Conservation (phyloP, 2,113 vertebrate species). For the Oncorhynchus tshawytscha region DNA sequence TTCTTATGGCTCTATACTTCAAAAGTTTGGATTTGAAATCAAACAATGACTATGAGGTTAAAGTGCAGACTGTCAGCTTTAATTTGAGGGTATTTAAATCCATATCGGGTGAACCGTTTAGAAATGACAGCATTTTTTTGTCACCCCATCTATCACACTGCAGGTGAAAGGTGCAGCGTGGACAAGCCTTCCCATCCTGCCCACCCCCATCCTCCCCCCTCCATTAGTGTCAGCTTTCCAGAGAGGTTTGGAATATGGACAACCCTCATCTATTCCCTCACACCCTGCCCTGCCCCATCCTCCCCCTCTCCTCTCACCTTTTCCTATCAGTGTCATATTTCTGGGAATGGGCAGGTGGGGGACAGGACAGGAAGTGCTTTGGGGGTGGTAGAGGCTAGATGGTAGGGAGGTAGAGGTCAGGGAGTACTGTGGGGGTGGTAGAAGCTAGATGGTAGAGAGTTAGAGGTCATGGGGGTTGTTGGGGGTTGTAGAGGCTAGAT, state of each 20-base stretch:
- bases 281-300: not conserved
- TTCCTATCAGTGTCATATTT: not conserved
- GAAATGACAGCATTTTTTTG: conserved; percentile 5
- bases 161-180: conserved; percentile 1
- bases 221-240: too few relatives aligned
- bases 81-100: too few relatives aligned
- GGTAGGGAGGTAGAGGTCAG: not conserved
- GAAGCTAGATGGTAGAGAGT: too few relatives aligned
- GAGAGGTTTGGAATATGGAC: not conserved
- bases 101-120: too few relatives aligned
- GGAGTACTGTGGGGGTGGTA: not conserved
- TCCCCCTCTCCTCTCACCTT: not conserved
- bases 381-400: not conserved
- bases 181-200: too few relatives aligned
- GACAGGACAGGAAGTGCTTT: not conserved
- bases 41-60: too few relatives aligned
- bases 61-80: too few relatives aligned
- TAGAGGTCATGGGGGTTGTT: too few relatives aligned
- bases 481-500: too few relatives aligned
- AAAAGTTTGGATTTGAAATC: too few relatives aligned
- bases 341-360: not conserved
- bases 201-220: too few relatives aligned
- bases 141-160: not conserved
- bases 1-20: too few relatives aligned
- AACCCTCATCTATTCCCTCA: not conserved